These are phyloP conservation scores for Hozukius guyotensis DNA, from an alignment of 2,797 vertebrate genomes.

Conservation along the genomic window DNA sequence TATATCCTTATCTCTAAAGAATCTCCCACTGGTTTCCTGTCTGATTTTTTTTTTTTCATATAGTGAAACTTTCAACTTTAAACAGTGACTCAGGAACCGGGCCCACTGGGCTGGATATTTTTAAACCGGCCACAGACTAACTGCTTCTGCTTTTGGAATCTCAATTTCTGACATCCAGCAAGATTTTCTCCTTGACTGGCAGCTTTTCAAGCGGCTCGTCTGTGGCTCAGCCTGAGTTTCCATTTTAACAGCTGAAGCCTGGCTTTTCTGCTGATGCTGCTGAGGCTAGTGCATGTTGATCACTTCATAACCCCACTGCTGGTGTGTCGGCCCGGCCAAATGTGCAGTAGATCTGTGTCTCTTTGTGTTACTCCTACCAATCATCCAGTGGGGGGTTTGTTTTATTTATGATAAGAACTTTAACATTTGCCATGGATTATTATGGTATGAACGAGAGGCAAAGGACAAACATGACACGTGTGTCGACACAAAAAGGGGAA, in stretches of 20 bases:
- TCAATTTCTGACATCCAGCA: slow-evolving; percentile 34
- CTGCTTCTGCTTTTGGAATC: slow-evolving; percentile 59
- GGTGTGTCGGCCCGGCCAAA: slow-evolving; percentile 1
- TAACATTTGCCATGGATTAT: not conserved
- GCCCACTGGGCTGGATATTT: slow-evolving; percentile 29
- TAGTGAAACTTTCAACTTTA: not conserved
- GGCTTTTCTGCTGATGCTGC: slow-evolving; percentile 53
- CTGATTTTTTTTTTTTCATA: not conserved
- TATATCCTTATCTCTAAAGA: not conserved
- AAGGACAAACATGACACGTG: not conserved
- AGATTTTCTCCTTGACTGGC: slow-evolving; percentile 37
- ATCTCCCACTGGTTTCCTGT: not conserved
- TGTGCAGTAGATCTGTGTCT: slow-evolving; percentile 6
- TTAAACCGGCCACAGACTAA: slow-evolving; percentile 1
- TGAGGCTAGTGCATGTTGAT: slow-evolving; percentile 17
- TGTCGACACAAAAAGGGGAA: slow-evolving; percentile 25
- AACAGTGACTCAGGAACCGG: slow-evolving; percentile 21
- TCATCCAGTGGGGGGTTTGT: not conserved
- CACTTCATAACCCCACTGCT: slow-evolving; percentile 31
- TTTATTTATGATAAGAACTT: not conserved
- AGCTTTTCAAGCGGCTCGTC: slow-evolving; percentile 27
- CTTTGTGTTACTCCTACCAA: not conserved
- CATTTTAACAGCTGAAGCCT: slow-evolving; percentile 32
- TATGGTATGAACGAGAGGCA: not conserved
- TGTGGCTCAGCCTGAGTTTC: slow-evolving; percentile 32